Evolutionary conservation across 2,113 vertebrate genomes (phyloP).

Genomic region (Syngnathus scovelli): DNA sequence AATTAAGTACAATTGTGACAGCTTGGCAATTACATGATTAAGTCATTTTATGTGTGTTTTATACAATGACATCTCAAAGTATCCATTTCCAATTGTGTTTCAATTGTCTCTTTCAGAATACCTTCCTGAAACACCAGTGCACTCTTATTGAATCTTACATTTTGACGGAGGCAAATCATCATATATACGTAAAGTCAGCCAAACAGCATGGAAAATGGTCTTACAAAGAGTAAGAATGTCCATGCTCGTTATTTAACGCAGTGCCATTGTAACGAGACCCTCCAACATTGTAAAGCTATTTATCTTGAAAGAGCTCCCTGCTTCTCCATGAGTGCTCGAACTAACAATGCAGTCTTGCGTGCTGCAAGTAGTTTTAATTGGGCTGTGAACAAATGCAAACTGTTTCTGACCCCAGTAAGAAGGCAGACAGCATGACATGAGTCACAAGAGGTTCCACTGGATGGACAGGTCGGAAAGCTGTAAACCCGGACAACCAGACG

Average conservation of each 20-base stretch:
- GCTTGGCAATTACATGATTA: neutral
- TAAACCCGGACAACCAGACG: slow-evolving; percentile 61
- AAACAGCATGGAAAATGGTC: neutral
- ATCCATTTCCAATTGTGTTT: neutral
- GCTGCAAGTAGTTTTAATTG: slow-evolving; percentile 49
- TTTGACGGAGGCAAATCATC: neutral
- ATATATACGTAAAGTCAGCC: neutral
- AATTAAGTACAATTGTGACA: slow-evolving; percentile 31
- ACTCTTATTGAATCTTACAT: neutral
- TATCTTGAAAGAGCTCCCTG: slow-evolving; percentile 3
- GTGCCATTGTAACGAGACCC: neutral
- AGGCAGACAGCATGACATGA: slow-evolving; percentile 39
- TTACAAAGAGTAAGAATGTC: neutral
- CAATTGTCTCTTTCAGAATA: neutral
- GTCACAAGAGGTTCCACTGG: slow-evolving; percentile 37
- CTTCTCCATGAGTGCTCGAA: slow-evolving; percentile 31
- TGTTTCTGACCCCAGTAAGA: slow-evolving; percentile 51
- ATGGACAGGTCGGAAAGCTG: slow-evolving; percentile 49
- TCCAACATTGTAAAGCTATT: neutral
- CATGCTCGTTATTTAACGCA: neutral
- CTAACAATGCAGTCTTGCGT: slow-evolving; percentile 33
- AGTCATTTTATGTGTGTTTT: neutral
- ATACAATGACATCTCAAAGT: neutral
- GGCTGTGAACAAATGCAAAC: slow-evolving; percentile 54
- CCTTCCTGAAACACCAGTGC: too few relatives aligned